Percentiles rank a stretch among this genome's conserved stretches.
Evolutionary conservation across 2,888 invertebrate species (phyloP).

Genomic region (Cosmia pyralina): DNA sequence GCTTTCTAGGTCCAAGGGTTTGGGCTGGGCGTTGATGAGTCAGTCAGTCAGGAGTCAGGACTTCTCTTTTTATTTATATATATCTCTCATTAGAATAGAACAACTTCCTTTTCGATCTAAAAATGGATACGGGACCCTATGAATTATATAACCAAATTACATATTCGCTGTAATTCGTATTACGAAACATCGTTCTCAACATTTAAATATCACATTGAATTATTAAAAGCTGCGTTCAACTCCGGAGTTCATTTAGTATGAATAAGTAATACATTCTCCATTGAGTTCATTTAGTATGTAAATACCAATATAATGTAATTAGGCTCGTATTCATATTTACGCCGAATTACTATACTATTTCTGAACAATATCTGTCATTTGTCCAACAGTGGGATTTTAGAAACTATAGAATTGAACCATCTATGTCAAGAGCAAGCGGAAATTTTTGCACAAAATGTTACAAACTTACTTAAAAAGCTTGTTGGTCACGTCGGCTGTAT

Average conservation of each 20-base stretch:
- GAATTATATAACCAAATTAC: neutral
- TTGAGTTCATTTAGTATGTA: constrained; percentile 26
- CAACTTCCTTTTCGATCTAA: neutral
- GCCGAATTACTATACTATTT: neutral
- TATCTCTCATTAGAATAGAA: neutral
- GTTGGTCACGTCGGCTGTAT: constrained; percentile 21
- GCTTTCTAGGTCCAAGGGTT: too few relatives aligned
- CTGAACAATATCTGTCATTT: neutral
- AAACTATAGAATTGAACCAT: neutral
- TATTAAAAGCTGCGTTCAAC: constrained; percentile 3
- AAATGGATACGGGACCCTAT: neutral
- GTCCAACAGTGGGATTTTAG: neutral
- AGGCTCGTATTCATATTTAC: neutral
- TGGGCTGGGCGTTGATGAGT: too few relatives aligned
- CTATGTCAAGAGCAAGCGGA: neutral
- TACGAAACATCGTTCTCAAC: constrained; percentile 6
- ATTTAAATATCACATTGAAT: constrained; percentile 34
- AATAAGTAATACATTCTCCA: constrained; percentile 27
- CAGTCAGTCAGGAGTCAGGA: too few relatives aligned
- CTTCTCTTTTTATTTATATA: too few relatives aligned
- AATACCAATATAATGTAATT: constrained; percentile 11
- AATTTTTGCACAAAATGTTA: neutral
- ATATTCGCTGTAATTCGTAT: constrained; percentile 22
- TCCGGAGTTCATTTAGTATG: constrained; percentile 9
- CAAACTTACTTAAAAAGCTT: neutral